A percentile compares a stretch with the other conserved stretches of the same genome.
These are phyloP conservation scores for Catagonus wagneri DNA, from an alignment of 2,113 vertebrate species.

Conservation along the genomic window DNA sequence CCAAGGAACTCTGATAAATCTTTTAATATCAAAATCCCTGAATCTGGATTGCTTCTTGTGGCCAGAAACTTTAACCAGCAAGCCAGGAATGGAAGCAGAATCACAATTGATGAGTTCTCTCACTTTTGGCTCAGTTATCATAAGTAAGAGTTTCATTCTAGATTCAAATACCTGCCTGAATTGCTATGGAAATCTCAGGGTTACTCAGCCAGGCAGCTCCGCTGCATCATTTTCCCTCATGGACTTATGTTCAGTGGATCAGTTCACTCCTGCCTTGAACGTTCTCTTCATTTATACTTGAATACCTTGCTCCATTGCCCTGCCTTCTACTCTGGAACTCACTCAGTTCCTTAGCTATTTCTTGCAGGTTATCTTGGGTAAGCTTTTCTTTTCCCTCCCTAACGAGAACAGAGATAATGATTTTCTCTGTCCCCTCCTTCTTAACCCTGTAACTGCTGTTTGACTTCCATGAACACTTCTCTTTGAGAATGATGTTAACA, in stretches of 20 bases:
- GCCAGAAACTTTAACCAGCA: not conserved
- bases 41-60: not conserved
- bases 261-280: not conserved
- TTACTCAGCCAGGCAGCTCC: not conserved
- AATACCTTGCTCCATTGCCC: not conserved
- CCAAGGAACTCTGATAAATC: not conserved
- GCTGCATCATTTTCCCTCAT: not conserved
- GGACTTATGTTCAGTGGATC: not conserved
- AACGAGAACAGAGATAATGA: constrained; percentile 18
- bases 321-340: not conserved
- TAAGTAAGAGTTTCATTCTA: constrained; percentile 26
- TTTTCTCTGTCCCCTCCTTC: not conserved
- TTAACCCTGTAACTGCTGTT: not conserved
- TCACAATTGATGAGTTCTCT: not conserved
- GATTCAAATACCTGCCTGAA: not conserved
- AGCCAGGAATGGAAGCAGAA: not conserved
- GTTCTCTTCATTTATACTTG: not conserved
- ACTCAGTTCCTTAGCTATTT: not conserved
- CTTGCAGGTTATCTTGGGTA: not conserved
- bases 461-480: not conserved
- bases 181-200: not conserved
- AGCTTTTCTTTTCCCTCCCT: constrained; percentile 11
- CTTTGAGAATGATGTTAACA: not conserved
- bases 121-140: not conserved
- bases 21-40: not conserved